Base-by-base conservation (phyloP, 1,140 invertebrate species). In the Leptopilina clavipes region DNA sequence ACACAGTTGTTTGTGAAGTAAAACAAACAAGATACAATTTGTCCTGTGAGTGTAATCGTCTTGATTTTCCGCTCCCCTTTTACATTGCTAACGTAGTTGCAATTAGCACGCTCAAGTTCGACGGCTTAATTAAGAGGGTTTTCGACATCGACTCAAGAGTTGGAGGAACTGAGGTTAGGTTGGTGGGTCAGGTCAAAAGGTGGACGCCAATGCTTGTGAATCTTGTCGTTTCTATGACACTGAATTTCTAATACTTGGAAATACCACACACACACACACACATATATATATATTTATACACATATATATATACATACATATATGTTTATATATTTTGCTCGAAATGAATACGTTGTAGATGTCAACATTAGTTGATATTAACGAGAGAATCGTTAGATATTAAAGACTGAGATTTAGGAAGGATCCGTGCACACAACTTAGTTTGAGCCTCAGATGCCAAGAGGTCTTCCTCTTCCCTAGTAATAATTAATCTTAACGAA, bases 401-500 rank as follows among this genome's bases (percentile, higher is more conserved):
- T 85, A 87, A 83, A 85, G 84, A 80, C 81, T 84, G 81, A 84
- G 84, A 82, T 86, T 86, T 82, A 82, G 81, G 37, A 8, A 79
- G 79, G 78, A 71, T 78, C 9, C 75, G 78, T 76, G 71, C 73
- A 76, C 77, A 71, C 78, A 85, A 84, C 77, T 84, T 82, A 79
- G 71, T 76, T 75, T 73, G 79, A 81, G 85, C 79, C 84, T 82
- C 76, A 74, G 72, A 72, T 73, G 71, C 77, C 71, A 77, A 71
- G 52, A 70, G 70, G 65, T 81, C 82, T 78, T 87, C 25, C 78
- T 84, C 84, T 85, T 79, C 84, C 73, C 77, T 78, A n/a, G 1
- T 40, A 85, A 87, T 88, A 89, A 87, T 89, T 89, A 89, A 89
- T 89, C 86, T 87, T 85, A 82, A 85, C 83, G 83, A 84, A 86